A percentile compares a stretch with the other conserved stretches of the same genome.
Conservation (phyloP, 2,888 invertebrate species). For the Eutolmus rufibarbis region DNA sequence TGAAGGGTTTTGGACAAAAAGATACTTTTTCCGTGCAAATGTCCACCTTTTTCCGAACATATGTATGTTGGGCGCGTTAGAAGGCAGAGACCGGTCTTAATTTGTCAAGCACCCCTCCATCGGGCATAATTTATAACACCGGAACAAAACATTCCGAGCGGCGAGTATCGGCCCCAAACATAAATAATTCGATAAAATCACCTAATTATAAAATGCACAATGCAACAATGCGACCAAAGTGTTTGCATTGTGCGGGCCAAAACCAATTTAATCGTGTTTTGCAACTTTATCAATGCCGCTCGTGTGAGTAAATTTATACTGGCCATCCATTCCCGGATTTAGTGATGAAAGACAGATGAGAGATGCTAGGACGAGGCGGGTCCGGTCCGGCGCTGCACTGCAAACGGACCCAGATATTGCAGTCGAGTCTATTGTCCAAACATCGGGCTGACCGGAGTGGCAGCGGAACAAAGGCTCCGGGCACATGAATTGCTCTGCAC, state of each 20-base stretch:
- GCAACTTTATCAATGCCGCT: constrained; percentile 46
- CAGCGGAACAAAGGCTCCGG: constrained; percentile 18
- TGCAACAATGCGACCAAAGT: constrained; percentile 47
- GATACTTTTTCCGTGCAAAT: neutral
- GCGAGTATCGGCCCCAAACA: constrained; percentile 44
- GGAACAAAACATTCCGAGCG: neutral
- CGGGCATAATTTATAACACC: constrained; percentile 2
- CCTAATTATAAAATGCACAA: constrained; percentile 49
- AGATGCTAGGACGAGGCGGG: neutral
- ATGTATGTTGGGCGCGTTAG: neutral
- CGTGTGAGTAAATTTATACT: constrained; percentile 31
- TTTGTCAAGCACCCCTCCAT: neutral
- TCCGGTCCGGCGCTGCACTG: neutral
- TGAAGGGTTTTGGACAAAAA: neutral
- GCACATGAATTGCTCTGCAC: constrained; percentile 14
- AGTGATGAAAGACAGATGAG: constrained; percentile 39
- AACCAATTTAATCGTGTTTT: constrained; percentile 48
- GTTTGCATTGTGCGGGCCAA: constrained; percentile 46
- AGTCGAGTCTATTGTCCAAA: constrained; percentile 43
- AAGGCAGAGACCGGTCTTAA: neutral
- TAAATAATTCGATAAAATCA: constrained; percentile 49
- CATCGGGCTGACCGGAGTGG: constrained; percentile 27
- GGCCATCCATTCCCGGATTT: constrained; percentile 28
- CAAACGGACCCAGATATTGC: constrained; percentile 36
- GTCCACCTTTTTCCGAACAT: neutral